Percentiles rank a stretch among this genome's conserved stretches.
phyloP scores from a whole-genome alignment of 2,113 vertebrate genomes.

The Cyprichromis sp. region DNA sequence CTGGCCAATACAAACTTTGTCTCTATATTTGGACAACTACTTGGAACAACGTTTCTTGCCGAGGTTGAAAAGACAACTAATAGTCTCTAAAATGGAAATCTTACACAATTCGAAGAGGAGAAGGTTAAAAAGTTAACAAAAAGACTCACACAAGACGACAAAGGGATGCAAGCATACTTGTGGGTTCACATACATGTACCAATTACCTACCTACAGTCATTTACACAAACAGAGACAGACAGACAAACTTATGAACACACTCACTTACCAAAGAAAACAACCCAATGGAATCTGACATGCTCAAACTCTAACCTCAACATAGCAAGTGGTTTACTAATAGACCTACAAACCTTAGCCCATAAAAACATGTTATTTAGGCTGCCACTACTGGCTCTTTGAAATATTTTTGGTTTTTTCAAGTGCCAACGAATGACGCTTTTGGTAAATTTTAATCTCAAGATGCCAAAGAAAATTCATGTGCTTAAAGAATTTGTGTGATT shows the following conservation, averaged over 20 bases:
- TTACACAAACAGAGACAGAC: constrained; percentile 4
- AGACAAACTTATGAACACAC: constrained; percentile 11
- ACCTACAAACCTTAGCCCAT: constrained; percentile 46
- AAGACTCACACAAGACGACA: neutral
- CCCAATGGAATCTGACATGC: constrained; percentile 41
- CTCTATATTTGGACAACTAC: neutral
- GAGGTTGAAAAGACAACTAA: constrained; percentile 3
- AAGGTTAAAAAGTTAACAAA: neutral
- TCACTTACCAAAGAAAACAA: constrained; percentile 47
- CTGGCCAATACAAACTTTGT: neutral
- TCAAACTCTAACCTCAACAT: constrained; percentile 48
- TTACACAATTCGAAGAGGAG: constrained; percentile 5
- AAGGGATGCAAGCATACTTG: neutral
- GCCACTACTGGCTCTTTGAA: constrained; percentile 40
- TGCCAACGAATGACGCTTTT: constrained; percentile 39
- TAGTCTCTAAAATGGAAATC: neutral
- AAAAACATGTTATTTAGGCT: constrained; percentile 56
- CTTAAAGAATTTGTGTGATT: constrained; percentile 8
- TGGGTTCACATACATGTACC: neutral
- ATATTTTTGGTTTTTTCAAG: constrained; percentile 48
- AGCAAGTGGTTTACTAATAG: constrained; percentile 61
- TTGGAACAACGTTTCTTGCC: neutral
- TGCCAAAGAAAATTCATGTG: constrained; percentile 40
- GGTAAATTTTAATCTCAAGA: constrained; percentile 15
- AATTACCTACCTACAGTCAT: constrained; percentile 8